A percentile compares a stretch with the other conserved stretches of the same genome.
Evolutionary conservation across 2,113 vertebrate species (phyloP).

Genomic region (Sprattus sprattus): DNA sequence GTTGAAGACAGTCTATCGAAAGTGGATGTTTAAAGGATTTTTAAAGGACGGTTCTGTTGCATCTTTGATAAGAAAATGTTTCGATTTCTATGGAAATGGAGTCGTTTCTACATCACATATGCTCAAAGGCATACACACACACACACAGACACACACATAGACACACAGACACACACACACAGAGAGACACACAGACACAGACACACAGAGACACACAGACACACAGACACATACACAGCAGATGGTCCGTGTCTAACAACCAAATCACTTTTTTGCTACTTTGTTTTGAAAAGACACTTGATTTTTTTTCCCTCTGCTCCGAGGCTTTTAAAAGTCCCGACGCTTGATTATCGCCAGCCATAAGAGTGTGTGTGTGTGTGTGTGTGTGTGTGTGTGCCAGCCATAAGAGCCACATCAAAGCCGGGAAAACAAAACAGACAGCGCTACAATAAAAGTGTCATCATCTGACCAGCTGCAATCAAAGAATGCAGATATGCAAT

Average conservation of each 20-base stretch:
- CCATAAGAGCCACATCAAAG: neutral
- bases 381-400: too few species aligned
- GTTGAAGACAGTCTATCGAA: neutral
- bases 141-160: neutral
- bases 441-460: conserved; percentile 2
- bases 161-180: neutral
- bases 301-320: neutral
- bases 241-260: neutral
- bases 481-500: neutral
- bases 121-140: neutral
- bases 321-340: neutral
- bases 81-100: neutral
- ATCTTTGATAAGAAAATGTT: neutral
- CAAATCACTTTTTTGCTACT: neutral
- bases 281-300: neutral
- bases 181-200: neutral
- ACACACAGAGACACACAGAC: neutral
- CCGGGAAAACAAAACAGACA: neutral
- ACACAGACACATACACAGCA: neutral
- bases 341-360: neutral
- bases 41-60: neutral
- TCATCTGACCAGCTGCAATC: conserved; percentile 15
- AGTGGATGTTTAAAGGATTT: neutral
- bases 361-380: too few species aligned
- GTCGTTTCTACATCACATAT: neutral